phyloP scores from a whole-genome alignment of 1,140 invertebrate genomes.

The Phocides pigmalion region DNA sequence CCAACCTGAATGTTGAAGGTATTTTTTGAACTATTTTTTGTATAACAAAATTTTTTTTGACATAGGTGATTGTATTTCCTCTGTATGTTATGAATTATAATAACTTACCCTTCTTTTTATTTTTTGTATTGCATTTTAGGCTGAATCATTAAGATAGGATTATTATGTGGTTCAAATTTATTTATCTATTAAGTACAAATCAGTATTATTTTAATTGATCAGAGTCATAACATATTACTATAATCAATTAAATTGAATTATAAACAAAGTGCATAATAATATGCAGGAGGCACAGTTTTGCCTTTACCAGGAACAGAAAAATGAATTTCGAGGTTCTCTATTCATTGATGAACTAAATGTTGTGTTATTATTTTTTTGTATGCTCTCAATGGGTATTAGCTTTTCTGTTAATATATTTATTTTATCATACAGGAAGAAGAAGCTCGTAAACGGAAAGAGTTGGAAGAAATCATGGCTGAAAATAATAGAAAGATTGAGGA shows the following conservation, averaged over 20 bases:
- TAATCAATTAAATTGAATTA: too few relatives aligned
- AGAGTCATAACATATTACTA: too few relatives aligned
- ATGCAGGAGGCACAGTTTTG: background rate
- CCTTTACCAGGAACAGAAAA: background rate
- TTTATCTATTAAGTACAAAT: too few relatives aligned
- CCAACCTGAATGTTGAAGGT: conserved; percentile 77
- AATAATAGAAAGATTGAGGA: conserved; percentile 99
- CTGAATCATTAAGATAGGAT: too few relatives aligned
- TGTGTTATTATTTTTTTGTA: conserved; percentile 37
- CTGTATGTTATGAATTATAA: background rate
- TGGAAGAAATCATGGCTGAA: conserved; percentile 98
- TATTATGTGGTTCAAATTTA: background rate
- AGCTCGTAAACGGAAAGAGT: conserved; percentile 95
- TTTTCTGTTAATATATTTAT: conserved; percentile 63
- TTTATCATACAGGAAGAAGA: conserved; percentile 95
- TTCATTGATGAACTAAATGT: background rate
- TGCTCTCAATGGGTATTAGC: conserved; percentile 15
- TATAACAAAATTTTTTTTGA: conserved; percentile 67
- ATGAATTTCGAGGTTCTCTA: too few relatives aligned
- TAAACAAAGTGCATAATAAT: too few relatives aligned
- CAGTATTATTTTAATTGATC: too few relatives aligned
- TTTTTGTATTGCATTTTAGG: background rate
- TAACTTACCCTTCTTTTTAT: too few relatives aligned
- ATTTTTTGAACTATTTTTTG: conserved; percentile 83
- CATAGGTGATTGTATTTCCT: conserved; percentile 35